Conservation (phyloP, 2,797 vertebrate genomes). For the Pipistrellus pygmaeus region DNA sequence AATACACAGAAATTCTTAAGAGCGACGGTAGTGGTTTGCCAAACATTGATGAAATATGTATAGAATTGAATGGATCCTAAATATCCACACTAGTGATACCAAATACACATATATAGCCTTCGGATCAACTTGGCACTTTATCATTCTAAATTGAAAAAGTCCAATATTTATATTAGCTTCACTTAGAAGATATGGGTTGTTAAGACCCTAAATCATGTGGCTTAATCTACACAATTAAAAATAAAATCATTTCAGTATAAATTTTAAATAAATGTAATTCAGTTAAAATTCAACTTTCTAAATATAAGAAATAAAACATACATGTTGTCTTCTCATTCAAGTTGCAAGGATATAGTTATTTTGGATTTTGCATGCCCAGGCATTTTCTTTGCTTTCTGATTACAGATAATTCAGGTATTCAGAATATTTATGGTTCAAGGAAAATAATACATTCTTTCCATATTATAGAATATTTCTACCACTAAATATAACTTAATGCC, state of each 20-base stretch:
- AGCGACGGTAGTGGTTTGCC: not conserved
- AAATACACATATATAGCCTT: not conserved
- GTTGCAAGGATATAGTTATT: not conserved
- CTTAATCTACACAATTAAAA: constrained; percentile 35
- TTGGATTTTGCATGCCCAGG: not conserved
- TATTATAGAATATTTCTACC: constrained; percentile 48
- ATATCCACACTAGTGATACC: not conserved
- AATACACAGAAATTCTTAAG: constrained; percentile 6
- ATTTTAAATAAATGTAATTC: not conserved
- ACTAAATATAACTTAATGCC: constrained; percentile 26
- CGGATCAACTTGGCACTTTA: not conserved
- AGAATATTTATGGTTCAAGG: not conserved
- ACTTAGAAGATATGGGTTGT: not conserved
- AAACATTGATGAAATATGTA: not conserved
- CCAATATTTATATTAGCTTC: not conserved
- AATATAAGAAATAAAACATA: not conserved
- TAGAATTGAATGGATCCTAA: not conserved
- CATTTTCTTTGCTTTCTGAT: constrained; percentile 43
- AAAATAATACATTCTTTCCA: constrained; percentile 50
- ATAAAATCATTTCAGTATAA: not conserved
- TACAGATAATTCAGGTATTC: not conserved
- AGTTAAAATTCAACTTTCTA: not conserved
- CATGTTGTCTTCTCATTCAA: not conserved
- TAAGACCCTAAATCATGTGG: not conserved
- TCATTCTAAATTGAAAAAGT: not conserved